A percentile compares a stretch with the other conserved stretches of the same genome.
These are phyloP conservation scores for Zaprionus davidi DNA, from an alignment of 1,140 invertebrate species.

Conservation along the genomic window DNA sequence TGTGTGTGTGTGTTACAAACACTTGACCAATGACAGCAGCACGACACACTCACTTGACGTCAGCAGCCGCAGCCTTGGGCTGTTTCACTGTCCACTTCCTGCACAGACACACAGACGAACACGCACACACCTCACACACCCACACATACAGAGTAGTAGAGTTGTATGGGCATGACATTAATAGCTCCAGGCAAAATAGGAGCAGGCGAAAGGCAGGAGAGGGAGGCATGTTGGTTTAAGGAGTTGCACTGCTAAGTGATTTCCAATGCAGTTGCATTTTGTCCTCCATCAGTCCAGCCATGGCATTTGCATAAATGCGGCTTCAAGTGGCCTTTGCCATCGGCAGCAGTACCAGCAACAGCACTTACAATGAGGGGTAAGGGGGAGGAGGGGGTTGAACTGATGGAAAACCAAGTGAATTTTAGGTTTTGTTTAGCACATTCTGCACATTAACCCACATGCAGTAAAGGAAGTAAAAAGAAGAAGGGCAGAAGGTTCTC, in stretches of 20 bases:
- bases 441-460: constrained; percentile 79
- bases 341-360: constrained; percentile 8
- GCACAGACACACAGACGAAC: constrained; percentile 22
- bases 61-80: constrained; percentile 50
- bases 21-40: constrained; percentile 45
- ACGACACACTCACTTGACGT: constrained; percentile 57
- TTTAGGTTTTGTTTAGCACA: constrained; percentile 67
- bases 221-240: background rate
- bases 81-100: constrained; percentile 50
- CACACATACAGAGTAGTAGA: background rate
- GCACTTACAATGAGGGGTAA: background rate
- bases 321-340: constrained; percentile 28
- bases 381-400: background rate
- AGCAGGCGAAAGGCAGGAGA: background rate
- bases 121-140: background rate
- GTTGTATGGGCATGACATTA: constrained; percentile 38
- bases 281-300: constrained; percentile 20
- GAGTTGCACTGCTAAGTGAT: constrained; percentile 61
- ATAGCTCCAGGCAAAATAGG: constrained; percentile 13
- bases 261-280: constrained; percentile 74
- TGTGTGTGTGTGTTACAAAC: constrained; percentile 11
- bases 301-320: constrained; percentile 67
- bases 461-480: constrained; percentile 35
- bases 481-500: background rate
- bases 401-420: constrained; percentile 31